Base-by-base conservation (phyloP, 2,797 vertebrate species). In the Antennarius maculatus region DNA sequence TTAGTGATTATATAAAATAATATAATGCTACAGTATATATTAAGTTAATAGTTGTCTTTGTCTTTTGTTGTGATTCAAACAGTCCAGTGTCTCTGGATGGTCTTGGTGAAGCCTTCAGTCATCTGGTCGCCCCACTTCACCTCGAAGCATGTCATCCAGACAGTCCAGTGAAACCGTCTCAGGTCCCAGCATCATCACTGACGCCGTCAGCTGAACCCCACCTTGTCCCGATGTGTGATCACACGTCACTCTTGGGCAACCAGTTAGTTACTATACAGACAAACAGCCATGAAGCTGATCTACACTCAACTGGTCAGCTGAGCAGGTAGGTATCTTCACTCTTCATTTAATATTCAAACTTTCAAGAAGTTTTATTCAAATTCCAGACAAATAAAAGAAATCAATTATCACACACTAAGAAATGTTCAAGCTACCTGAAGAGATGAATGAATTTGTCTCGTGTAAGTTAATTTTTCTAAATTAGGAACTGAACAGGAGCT, bases 291-390 rank as follows among this genome's bases (percentile, higher is more conserved):
- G 14, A 18, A 2, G 3, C 60, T 56, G 46, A 63, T 45, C 39
- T 46, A 42, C 29, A 15, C 37, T 47, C 69, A 46, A 48, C 29
- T 42, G 56, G 67, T 58, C 18, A 23, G 11, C 51, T 7, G 13
- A 54, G 13, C 16, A 84, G 76, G 78, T 86, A 10, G 6, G 66
- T 66, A 15, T 59, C 48, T 55, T 68, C 4, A 31, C 16, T 15
- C 39, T 13, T 41, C 12, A 41, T 41, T 4, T 12, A 39, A 12
- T 7, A 39, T 39, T 14, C 4, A 14, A 42, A 4, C 10, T 4
- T 42, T 14, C 9, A 42, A 14, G 10, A 2, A 39, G 7, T 39
- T 39, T 39, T 8, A 39, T 39, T 11, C 9, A 10, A 8, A 39
- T 8, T 39, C 37, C 37, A 39, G 10, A 8, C 7, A 39, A 39